phyloP scores from a whole-genome alignment of 2,797 vertebrate genomes.

The Coendou prehensilis region DNA sequence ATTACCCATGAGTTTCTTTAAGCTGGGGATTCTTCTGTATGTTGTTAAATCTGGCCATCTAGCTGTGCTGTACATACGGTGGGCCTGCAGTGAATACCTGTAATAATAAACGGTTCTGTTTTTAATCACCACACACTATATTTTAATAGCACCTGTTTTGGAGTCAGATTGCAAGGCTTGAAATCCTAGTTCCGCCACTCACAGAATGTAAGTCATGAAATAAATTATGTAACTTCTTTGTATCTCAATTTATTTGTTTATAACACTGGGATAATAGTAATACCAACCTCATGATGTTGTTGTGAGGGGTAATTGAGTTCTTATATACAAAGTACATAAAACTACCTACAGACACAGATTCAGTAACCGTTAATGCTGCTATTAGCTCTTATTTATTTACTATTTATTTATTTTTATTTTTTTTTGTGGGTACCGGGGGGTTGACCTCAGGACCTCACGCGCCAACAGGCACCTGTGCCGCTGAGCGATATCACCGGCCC shows the following conservation, averaged over 20 bases:
- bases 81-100: not conserved
- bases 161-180: not conserved
- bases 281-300: not conserved
- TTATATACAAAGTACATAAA: not conserved
- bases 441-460: no score
- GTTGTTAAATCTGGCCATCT: not conserved
- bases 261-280: not conserved
- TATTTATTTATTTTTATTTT: no score
- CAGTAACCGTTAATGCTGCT: not conserved
- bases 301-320: not conserved
- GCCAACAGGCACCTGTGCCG: no score
- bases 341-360: slow-evolving; percentile 13
- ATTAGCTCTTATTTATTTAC: not conserved
- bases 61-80: not conserved
- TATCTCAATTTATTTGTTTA: not conserved
- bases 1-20: not conserved
- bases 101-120: not conserved
- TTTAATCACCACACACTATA: not conserved
- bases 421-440: no score
- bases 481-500: no score
- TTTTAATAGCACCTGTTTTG: not conserved
- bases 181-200: not conserved
- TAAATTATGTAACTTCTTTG: not conserved
- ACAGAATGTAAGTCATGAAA: not conserved
- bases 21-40: not conserved